Evolutionary conservation across 2,888 invertebrate genomes (phyloP).

Genomic region (Glyphotaelius pellucidus): DNA sequence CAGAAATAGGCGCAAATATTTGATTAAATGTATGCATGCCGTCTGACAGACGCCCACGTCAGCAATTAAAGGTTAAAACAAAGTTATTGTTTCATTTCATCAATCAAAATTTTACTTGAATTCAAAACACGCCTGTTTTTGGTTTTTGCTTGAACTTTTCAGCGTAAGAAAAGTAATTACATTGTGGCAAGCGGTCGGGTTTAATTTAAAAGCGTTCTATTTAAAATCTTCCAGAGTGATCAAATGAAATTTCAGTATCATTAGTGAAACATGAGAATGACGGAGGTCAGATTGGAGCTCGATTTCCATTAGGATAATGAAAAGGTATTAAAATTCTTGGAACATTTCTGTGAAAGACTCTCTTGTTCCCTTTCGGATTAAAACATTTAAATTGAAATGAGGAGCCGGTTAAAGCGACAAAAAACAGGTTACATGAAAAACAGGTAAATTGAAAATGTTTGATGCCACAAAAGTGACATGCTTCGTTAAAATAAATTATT

Average conservation of each 20-base stretch:
- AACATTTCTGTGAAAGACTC: background rate
- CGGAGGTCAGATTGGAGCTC: slow-evolving; percentile 24
- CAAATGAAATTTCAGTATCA: slow-evolving; percentile 15
- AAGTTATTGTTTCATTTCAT: no score
- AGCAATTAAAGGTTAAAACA: no score
- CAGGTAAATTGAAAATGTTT: background rate
- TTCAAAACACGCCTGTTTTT: background rate
- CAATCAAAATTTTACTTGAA: background rate
- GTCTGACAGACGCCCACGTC: no score
- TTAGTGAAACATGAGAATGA: slow-evolving; percentile 21
- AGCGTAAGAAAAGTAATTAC: background rate
- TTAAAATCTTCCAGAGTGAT: slow-evolving; percentile 21
- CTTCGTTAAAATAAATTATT: background rate
- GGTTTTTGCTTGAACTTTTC: background rate
- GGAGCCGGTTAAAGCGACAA: background rate
- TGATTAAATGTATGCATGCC: no score
- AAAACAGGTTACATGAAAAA: background rate
- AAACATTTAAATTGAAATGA: slow-evolving; percentile 25
- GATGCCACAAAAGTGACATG: background rate
- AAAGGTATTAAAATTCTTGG: slow-evolving; percentile 40
- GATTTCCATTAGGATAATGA: slow-evolving; percentile 44
- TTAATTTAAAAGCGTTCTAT: background rate
- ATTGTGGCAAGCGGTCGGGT: background rate
- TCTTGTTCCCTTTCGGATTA: slow-evolving; percentile 11
- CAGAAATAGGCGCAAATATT: no score